Evolutionary conservation across 2,113 vertebrate species (phyloP).

Genomic region (Anguilla rostrata): DNA sequence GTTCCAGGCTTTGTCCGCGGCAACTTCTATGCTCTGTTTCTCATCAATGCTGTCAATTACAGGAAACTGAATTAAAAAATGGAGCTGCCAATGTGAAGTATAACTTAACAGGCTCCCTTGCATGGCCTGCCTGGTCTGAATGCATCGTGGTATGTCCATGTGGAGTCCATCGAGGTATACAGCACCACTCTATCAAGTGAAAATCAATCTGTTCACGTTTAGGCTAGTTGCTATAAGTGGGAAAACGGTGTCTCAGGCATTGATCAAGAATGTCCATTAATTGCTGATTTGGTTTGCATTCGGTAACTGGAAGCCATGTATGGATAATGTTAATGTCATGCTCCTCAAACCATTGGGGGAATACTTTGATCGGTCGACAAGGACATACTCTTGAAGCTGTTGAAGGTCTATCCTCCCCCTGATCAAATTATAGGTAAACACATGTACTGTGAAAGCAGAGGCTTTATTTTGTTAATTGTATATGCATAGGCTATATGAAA

Average conservation of each 20-base stretch:
- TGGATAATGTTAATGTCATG: neutral
- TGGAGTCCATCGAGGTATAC: no score
- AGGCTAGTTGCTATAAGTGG: neutral
- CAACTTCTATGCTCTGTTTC: neutral
- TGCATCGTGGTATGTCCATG: no score
- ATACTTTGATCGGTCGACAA: neutral
- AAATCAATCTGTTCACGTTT: neutral
- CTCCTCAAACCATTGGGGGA: neutral
- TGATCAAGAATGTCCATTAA: neutral
- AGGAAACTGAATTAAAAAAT: neutral
- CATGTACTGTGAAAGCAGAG: neutral
- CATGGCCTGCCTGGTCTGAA: no score
- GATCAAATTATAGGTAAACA: neutral
- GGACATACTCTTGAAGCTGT: neutral
- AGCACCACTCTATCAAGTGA: neutral
- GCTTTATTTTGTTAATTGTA: neutral
- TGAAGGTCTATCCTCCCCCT: no score
- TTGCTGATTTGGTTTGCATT: neutral
- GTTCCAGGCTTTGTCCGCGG: constrained; percentile 32
- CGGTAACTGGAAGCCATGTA: neutral
- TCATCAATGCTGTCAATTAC: neutral
- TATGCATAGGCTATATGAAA: neutral
- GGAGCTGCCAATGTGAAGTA: no score
- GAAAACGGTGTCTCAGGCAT: neutral
- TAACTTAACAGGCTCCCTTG: no score